phyloP scores from a whole-genome alignment of 2,888 invertebrate species.

The Tuberolachnus salignus region DNA sequence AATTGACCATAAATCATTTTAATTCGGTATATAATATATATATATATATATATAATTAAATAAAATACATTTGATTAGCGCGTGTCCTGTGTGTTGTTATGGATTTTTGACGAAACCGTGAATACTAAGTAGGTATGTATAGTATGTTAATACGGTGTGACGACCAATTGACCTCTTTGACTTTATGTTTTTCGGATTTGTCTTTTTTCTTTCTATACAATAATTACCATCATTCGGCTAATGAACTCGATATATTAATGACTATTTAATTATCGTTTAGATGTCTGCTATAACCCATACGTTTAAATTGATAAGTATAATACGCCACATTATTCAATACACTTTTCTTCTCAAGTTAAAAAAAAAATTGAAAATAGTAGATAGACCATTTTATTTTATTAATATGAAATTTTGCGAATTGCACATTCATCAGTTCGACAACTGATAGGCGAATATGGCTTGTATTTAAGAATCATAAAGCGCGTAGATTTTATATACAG shows the following conservation, averaged over 20 bases:
- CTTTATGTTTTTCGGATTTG: background rate
- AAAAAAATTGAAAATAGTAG: too few relatives aligned
- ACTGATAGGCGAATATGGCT: too few relatives aligned
- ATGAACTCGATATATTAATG: constrained; percentile 40
- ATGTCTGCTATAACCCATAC: background rate
- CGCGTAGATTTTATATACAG: too few relatives aligned
- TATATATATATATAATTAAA: too few relatives aligned
- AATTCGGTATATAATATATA: too few relatives aligned
- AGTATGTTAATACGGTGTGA: constrained; percentile 23
- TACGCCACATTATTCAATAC: background rate
- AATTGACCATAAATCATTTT: too few relatives aligned
- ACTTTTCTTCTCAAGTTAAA: too few relatives aligned
- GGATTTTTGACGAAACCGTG: constrained; percentile 1
- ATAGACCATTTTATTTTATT: too few relatives aligned
- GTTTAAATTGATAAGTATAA: too few relatives aligned
- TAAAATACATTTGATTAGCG: constrained; percentile 34
- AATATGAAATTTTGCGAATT: too few relatives aligned
- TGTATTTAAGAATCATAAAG: too few relatives aligned
- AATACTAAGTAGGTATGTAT: constrained; percentile 41
- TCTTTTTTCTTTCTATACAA: background rate
- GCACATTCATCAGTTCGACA: too few relatives aligned
- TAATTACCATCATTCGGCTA: constrained; percentile 19
- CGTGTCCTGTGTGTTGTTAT: background rate
- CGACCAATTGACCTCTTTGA: constrained; percentile 51
- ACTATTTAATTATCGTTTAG: constrained; percentile 12